Conservation (phyloP, 2,797 vertebrate species). For the Poecilia velifera region DNA sequence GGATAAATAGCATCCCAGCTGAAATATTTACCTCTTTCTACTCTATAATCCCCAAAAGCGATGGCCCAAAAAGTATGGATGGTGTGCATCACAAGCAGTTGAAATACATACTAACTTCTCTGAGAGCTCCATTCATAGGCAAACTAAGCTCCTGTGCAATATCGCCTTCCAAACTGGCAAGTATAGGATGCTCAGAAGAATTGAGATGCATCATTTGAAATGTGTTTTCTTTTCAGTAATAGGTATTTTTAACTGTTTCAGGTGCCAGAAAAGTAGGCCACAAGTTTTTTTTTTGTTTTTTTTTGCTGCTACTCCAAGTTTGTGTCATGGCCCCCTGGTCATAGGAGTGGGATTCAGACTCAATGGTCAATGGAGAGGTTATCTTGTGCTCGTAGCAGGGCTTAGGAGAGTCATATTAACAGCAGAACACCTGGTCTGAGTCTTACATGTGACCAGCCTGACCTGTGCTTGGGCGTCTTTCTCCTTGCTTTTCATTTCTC, state of each 20-base stretch:
- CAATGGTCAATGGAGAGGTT: constrained; percentile 66
- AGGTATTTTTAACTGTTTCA: constrained; percentile 52
- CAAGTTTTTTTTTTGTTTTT: constrained; percentile 44
- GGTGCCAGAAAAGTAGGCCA: constrained; percentile 51
- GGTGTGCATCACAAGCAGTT: constrained; percentile 70
- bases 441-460: constrained; percentile 25
- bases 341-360: constrained; percentile 46
- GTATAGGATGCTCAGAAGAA: constrained; percentile 67
- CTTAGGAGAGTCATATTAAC: constrained; percentile 52
- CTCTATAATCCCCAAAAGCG: constrained; percentile 77
- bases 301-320: constrained; percentile 31
- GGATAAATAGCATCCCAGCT: constrained; percentile 77
- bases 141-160: constrained; percentile 71
- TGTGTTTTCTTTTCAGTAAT: constrained; percentile 70
- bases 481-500: constrained; percentile 74
- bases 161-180: constrained; percentile 77
- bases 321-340: constrained; percentile 35
- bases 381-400: constrained; percentile 63
- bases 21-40: constrained; percentile 74
- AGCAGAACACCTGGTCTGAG: constrained; percentile 69
- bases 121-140: constrained; percentile 67
- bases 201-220: constrained; percentile 75
- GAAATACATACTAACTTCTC: constrained; percentile 76
- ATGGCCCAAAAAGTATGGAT: constrained; percentile 73
- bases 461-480: constrained; percentile 33